Evolutionary conservation across 2,797 vertebrate species (phyloP), one percentile per base, ranked within the genome.

Genomic region (Glyptemys insculpta): DNA sequence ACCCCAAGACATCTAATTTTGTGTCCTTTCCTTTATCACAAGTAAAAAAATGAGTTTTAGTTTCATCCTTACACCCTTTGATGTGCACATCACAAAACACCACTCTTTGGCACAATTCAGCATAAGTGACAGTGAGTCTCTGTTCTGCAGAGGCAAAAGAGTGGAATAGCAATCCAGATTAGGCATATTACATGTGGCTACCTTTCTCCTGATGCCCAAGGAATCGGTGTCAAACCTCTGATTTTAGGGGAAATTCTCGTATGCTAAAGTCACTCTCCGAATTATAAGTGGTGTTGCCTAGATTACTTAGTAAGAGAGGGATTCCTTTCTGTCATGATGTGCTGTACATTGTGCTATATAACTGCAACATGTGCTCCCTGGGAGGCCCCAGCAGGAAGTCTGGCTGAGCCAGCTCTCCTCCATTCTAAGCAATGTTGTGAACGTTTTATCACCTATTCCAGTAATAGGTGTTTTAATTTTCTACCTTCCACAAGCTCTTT

Each of bases 1-100:
- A 52, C 95, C 96, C 92, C 93, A 96, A 86, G 89, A 94, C 89
- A 94, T 93, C 91, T 91, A 92, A 74, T 65, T 81, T 93, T 53
- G 3, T 92, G 94, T 91, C 94, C 95, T 95, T 92, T 83, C 81
- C 83, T 84, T 81, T 56, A 88, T 93, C 82, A 93, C 65, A 90
- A 96, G 18, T 59, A 2, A 14, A 68, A 79, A 80, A 49, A n/a
- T 86, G 21, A n/a, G 65, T 52, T 1, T 47, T 94, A 37, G 90
- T 83, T 86, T 50, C 86, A 41, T 57, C 79, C 59, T 87, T 81
- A 53, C 91, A 85, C 11, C 81, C 57, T 86, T 65, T 91, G 80
- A 85, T 90, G 21, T 84, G 29, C 25, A 4, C 44, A 47, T 16
- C 85, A 5, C 86, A 79, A 88, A 87, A 83, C 41, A 2, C 11